Evolutionary conservation across 1,140 invertebrate species (phyloP).

Genomic region (Ptiloglossa arizonensis): DNA sequence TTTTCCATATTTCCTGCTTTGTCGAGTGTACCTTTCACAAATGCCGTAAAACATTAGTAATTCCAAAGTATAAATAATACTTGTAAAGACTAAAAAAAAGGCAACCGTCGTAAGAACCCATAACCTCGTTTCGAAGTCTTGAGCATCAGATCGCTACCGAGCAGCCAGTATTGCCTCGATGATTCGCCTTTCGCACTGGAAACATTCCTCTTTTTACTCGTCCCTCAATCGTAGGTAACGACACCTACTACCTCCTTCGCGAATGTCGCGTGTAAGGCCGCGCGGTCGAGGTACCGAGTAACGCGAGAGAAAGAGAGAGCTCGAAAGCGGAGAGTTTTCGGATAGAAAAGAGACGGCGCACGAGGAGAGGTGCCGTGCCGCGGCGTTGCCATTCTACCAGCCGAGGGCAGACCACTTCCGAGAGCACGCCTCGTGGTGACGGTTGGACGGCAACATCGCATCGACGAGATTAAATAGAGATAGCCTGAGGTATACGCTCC

Average conservation of each 20-base stretch:
- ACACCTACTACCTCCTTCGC: conserved; percentile 65
- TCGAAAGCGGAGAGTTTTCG: conserved; percentile 8
- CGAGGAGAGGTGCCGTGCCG: conserved; percentile 19
- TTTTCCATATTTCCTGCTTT: background rate
- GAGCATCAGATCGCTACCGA: conserved; percentile 14
- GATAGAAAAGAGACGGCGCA: background rate
- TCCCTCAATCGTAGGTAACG: conserved; percentile 62
- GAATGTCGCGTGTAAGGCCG: conserved; percentile 49
- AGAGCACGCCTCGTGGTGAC: conserved; percentile 43
- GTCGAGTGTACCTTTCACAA: conserved; percentile 5
- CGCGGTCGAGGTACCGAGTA: conserved; percentile 44
- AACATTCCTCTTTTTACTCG: conserved; percentile 54
- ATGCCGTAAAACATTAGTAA: background rate
- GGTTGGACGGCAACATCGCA: conserved; percentile 52
- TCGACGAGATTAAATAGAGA: conserved; percentile 65
- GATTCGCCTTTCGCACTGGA: conserved; percentile 53
- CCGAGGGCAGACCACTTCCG: conserved; percentile 47
- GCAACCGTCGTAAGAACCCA: background rate
- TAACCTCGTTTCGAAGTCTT: conserved; percentile 10
- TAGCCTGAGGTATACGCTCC: conserved; percentile 52
- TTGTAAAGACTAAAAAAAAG: background rate
- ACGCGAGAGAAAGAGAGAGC: conserved; percentile 34
- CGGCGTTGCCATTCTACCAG: conserved; percentile 45
- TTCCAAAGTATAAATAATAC: background rate
- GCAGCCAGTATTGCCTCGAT: conserved; percentile 28